Evolutionary conservation across 2,797 vertebrate genomes (phyloP).

Genomic region (Rhynchotus rufescens): DNA sequence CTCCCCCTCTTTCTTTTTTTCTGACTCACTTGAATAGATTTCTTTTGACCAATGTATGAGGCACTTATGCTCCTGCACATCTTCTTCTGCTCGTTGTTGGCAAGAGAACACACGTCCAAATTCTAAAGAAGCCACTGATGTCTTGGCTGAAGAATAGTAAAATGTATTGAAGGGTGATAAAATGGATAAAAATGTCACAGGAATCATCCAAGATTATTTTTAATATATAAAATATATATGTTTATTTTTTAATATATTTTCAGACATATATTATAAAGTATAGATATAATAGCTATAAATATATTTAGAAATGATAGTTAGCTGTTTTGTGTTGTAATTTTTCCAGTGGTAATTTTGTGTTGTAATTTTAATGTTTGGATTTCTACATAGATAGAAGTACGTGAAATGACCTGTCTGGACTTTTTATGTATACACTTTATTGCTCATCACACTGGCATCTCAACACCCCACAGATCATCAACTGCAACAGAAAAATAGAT

Average conservation of each 20-base stretch:
- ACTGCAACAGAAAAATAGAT: neutral
- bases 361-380: neutral
- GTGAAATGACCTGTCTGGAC: neutral
- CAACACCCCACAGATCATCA: neutral
- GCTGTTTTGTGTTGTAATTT: neutral
- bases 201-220: neutral
- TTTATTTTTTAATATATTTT: neutral
- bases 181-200: neutral
- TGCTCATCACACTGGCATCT: neutral
- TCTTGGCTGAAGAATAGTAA: neutral
- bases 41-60: neutral
- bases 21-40: neutral
- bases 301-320: neutral
- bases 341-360: neutral
- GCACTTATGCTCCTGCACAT: neutral
- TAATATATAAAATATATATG: neutral
- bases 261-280: neutral
- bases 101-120: neutral
- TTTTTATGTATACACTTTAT: neutral
- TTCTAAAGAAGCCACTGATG: neutral
- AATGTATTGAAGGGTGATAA: neutral
- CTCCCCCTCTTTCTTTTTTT: neutral
- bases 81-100: neutral
- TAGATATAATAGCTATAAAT: neutral
- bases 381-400: neutral